phyloP scores from a whole-genome alignment of 2,113 vertebrate genomes.

The Hoplias malabaricus region DNA sequence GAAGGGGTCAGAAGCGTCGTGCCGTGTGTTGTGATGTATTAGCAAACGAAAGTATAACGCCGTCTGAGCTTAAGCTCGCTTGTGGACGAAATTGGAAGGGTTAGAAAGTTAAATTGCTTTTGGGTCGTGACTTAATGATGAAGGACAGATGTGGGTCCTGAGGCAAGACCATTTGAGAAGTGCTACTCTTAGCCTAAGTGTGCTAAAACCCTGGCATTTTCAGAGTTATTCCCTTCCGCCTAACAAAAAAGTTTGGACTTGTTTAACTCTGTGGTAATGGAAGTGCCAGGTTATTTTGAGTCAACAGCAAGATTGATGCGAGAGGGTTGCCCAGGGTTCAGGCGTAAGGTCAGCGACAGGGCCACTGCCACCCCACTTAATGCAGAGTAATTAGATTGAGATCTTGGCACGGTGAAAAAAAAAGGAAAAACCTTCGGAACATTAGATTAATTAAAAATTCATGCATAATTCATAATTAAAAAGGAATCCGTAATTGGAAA shows the following conservation, averaged over 20 bases:
- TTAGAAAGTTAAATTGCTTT: neutral
- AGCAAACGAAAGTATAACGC: neutral
- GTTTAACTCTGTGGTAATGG: constrained; percentile 58
- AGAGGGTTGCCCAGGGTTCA: constrained; percentile 67
- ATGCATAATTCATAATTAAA: constrained; percentile 86
- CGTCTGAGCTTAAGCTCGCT: neutral
- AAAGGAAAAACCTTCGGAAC: constrained; percentile 70
- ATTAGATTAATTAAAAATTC: constrained; percentile 83
- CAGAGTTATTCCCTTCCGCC: neutral
- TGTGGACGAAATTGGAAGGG: neutral
- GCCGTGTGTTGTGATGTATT: neutral
- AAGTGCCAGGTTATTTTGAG: constrained; percentile 55
- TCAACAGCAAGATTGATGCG: constrained; percentile 72
- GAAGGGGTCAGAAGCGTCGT: too few species aligned
- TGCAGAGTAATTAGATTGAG: constrained; percentile 79
- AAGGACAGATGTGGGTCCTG: neutral
- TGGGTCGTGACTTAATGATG: neutral
- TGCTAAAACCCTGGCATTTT: neutral
- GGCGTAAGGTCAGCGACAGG: constrained; percentile 61
- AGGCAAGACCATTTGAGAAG: neutral
- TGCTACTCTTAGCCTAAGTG: neutral
- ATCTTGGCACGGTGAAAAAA: constrained; percentile 63
- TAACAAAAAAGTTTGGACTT: constrained; percentile 62
- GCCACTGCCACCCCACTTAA: constrained; percentile 71
- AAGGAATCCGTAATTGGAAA: constrained; percentile 80